Conservation (phyloP, 2,888 invertebrate species). For the Schrankia costaestrigalis region DNA sequence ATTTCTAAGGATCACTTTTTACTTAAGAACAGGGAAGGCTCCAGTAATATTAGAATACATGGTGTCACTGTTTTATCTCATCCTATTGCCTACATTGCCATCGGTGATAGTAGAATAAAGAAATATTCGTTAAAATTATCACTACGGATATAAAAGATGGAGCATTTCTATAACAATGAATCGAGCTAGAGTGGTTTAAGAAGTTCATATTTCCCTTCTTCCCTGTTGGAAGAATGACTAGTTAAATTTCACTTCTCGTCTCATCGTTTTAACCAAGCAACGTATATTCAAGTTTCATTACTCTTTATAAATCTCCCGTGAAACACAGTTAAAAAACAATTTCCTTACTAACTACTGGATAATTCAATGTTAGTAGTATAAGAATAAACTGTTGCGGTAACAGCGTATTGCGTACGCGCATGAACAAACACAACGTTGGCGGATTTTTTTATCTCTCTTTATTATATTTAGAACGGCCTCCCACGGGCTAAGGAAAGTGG, state of each 20-base stretch:
- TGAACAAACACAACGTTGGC: constrained; percentile 51
- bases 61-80: background rate
- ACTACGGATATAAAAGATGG: no score
- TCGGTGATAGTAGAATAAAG: no score
- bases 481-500: constrained; percentile 68
- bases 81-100: background rate
- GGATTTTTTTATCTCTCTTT: constrained; percentile 54
- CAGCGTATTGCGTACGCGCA: constrained; percentile 53
- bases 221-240: no score
- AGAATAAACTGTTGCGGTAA: constrained; percentile 61
- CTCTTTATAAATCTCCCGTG: constrained; percentile 18
- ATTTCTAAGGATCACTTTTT: no score
- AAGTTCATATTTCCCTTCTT: no score
- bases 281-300: constrained; percentile 2
- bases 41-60: no score
- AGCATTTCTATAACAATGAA: no score
- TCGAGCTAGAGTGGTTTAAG: no score
- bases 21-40: no score
- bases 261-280: background rate
- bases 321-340: constrained; percentile 3
- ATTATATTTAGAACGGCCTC: constrained; percentile 73
- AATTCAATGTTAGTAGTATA: constrained; percentile 48
- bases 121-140: no score
- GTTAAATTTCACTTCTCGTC: no score
- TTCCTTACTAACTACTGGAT: constrained; percentile 25